Evolutionary conservation across 2,113 vertebrate species (phyloP).

Genomic region (Chaetorhynchus papuensis): DNA sequence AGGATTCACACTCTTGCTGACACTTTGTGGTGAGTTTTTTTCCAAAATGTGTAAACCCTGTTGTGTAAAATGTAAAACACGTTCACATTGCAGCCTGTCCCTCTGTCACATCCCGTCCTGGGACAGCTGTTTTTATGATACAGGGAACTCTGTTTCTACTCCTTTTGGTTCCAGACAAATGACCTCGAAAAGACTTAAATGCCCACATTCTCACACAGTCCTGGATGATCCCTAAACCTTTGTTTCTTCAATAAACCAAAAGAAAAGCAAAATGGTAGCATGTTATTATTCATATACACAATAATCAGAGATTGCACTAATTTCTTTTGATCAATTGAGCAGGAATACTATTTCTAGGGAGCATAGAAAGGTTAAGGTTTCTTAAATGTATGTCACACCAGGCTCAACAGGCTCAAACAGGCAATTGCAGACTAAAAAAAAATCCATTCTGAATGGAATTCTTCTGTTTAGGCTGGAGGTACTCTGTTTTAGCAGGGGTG

Average conservation of each 20-base stretch:
- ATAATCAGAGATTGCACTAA: background rate
- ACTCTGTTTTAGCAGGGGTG: background rate
- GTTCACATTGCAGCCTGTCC: background rate
- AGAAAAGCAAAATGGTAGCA: background rate
- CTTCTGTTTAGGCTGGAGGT: background rate
- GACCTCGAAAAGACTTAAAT: background rate
- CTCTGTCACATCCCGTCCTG: fast-evolving
- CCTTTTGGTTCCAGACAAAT: background rate
- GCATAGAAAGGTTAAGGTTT: background rate
- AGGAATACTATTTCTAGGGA: background rate
- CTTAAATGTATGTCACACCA: background rate
- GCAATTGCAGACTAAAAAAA: background rate
- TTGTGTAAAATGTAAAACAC: background rate
- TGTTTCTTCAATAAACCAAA: background rate
- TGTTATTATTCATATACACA: background rate
- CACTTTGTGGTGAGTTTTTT: background rate
- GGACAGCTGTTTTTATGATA: background rate
- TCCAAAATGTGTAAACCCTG: background rate
- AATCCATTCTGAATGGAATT: background rate
- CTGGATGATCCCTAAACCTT: background rate
- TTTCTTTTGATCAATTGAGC: background rate
- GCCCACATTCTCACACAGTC: background rate
- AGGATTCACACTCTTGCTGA: background rate
- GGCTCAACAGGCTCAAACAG: background rate
- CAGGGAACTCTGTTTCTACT: background rate